Evolutionary conservation across 2,113 vertebrate species (phyloP).

Genomic region (Bothrops jararaca): DNA sequence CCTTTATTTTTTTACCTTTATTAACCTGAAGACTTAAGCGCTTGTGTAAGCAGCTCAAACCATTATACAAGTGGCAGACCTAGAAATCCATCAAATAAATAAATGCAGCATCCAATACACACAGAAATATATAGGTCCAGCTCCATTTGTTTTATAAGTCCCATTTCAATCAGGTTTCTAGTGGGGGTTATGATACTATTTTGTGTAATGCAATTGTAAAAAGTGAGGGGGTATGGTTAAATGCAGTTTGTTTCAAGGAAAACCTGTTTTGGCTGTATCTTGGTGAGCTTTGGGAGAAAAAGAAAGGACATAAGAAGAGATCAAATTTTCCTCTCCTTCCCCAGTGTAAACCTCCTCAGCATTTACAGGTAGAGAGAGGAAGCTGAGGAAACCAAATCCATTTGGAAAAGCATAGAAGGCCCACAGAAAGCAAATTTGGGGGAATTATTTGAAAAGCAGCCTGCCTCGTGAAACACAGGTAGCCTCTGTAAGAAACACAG

Average conservation of each 20-base stretch:
- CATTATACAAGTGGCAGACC: too few relatives aligned
- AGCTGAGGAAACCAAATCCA: not conserved
- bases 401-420: not conserved
- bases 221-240: not conserved
- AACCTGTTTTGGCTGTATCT: not conserved
- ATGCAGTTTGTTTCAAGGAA: not conserved
- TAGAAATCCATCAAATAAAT: too few relatives aligned
- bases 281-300: not conserved
- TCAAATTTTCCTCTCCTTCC: not conserved
- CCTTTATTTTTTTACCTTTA: not conserved
- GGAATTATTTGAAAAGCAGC: not conserved
- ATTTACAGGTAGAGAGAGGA: not conserved
- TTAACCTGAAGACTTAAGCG: not conserved
- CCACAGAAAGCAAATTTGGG: not conserved
- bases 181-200: not conserved
- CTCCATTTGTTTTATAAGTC: not conserved
- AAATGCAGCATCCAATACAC: too few relatives aligned
- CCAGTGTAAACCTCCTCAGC: not conserved
- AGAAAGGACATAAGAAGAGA: not conserved
- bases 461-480: not conserved
- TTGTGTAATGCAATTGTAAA: not conserved
- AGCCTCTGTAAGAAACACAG: not conserved
- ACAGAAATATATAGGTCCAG: not conserved
- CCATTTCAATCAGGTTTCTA: not conserved
- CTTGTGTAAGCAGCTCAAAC: not conserved